These are phyloP conservation scores for Entomobrya multifasciata DNA, from an alignment of 2,888 invertebrate species.

Conservation along the genomic window DNA sequence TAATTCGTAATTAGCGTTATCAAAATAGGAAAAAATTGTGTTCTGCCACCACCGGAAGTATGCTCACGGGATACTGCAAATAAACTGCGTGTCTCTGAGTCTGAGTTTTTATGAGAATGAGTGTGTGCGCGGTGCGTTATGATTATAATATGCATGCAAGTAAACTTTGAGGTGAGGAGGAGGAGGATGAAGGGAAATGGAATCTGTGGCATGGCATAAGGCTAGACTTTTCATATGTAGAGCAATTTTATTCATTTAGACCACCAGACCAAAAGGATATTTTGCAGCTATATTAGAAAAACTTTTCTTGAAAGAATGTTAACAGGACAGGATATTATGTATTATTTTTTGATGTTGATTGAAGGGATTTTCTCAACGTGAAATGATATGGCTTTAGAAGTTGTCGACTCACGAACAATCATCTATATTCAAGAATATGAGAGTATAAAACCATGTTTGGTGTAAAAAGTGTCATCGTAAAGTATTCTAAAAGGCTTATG, in stretches of 20 bases:
- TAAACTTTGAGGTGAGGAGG: neutral
- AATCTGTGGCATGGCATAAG: neutral
- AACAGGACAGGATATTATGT: neutral
- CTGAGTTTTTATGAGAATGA: neutral
- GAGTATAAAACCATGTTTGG: constrained; percentile 17
- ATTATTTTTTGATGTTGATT: neutral
- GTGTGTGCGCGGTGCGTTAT: neutral
- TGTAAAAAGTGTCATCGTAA: constrained; percentile 39
- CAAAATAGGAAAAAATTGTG: constrained; percentile 36
- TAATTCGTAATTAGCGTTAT: constrained; percentile 18
- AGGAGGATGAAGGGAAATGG: neutral
- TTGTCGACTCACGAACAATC: constrained; percentile 12
- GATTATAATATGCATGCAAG: constrained; percentile 1
- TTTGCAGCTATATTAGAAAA: neutral
- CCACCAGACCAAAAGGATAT: neutral
- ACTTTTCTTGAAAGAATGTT: neutral
- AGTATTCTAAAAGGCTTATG: neutral
- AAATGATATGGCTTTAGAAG: neutral
- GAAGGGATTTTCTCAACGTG: constrained; percentile 20
- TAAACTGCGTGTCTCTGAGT: constrained; percentile 6
- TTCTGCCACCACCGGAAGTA: constrained; percentile 42
- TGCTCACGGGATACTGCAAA: constrained; percentile 37
- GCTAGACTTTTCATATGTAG: no score
- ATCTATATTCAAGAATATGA: neutral
- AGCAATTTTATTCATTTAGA: constrained; percentile 12